These are phyloP conservation scores for Triops cancriformis DNA, from an alignment of 1,140 invertebrate species.

Conservation along the genomic window DNA sequence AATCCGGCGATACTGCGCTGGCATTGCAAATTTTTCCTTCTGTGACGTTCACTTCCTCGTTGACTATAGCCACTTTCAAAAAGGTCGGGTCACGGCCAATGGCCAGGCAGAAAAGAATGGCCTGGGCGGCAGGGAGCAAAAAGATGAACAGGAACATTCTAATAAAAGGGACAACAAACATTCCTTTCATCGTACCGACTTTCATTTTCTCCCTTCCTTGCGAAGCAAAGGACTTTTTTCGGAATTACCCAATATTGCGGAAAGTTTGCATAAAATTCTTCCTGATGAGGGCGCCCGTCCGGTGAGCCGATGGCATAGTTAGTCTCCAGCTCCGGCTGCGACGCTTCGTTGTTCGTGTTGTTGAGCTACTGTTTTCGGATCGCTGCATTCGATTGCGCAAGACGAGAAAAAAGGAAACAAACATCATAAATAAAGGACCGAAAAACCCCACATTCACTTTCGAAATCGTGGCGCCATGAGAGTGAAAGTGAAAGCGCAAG, in stretches of 20 bases:
- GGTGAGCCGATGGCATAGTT: slow-evolving; percentile 22
- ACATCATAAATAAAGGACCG: neutral
- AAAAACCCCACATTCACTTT: neutral
- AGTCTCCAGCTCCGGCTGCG: slow-evolving; percentile 22
- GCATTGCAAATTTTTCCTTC: slow-evolving; percentile 36
- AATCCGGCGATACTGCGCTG: slow-evolving; percentile 37
- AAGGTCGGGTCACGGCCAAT: slow-evolving; percentile 83
- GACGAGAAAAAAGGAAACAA: no score
- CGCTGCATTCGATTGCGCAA: neutral
- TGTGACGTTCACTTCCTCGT: slow-evolving; percentile 58
- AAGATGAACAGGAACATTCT: slow-evolving; percentile 88
- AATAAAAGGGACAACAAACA: slow-evolving; percentile 30
- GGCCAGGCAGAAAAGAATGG: slow-evolving; percentile 88
- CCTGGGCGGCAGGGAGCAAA: slow-evolving; percentile 81
- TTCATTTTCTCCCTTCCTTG: neutral
- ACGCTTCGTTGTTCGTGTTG: slow-evolving; percentile 16
- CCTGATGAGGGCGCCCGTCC: slow-evolving; percentile 58
- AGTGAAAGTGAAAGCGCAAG: neutral
- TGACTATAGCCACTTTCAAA: slow-evolving; percentile 75
- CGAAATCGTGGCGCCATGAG: neutral
- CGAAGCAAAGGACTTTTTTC: neutral
- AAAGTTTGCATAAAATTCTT: slow-evolving; percentile 91
- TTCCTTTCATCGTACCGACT: neutral
- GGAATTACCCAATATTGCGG: slow-evolving; percentile 75
- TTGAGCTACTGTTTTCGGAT: slow-evolving; percentile 19